Evolutionary conservation across 2,113 vertebrate genomes (phyloP), one percentile per base, ranked within the genome.

Genomic region (Rhabdomys dilectus): DNA sequence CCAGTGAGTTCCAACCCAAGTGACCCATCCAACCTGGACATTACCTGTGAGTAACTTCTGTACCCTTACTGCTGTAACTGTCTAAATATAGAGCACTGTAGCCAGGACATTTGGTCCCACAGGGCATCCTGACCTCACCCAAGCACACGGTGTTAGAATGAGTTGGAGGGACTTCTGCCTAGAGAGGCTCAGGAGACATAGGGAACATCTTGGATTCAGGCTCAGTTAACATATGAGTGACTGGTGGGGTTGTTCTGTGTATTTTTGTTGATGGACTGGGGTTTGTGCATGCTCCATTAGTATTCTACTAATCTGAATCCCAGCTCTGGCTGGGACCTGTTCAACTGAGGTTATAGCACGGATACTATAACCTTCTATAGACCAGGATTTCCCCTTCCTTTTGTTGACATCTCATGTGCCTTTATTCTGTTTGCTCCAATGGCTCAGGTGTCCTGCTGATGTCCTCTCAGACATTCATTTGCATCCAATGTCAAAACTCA

Each of bases 381-480:
- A 36, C 2, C 66, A 70, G 13, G 34, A 70, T 70, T 70, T 36
- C 34, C 34, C 66, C 31, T 70, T 36, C 11, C 31, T 34, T 36
- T 5, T 70, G 31, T 34, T 70, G 66, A 70, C 31, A 16, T 36
- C 13, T 16, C 13, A 70, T 36, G 66, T 70, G 66, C 5, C 31
- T 68, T 68, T 36, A 36, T 70, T 70, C 66, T 70, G 34, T 36
- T 70, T 16, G 12, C 66, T 16, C 34, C 66, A 97, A 91, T 97
- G 97, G 93, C 15, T 16, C 87, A 0, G 96, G 96, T 3, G 0
- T 16, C 39, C 93, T 89, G 51, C 66, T 34, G 70, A 97, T 95
- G 72, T 62, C 1, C 95, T 72, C 42, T 56, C 31, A 56, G 3
- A 16, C 0, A 36, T 31, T 2, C 0, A 51, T 92, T 94, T 92